A percentile compares a stretch with the other conserved stretches of the same genome.
phyloP scores from a whole-genome alignment of 2,797 vertebrate species.

The Chaenodraco wilsoni region DNA sequence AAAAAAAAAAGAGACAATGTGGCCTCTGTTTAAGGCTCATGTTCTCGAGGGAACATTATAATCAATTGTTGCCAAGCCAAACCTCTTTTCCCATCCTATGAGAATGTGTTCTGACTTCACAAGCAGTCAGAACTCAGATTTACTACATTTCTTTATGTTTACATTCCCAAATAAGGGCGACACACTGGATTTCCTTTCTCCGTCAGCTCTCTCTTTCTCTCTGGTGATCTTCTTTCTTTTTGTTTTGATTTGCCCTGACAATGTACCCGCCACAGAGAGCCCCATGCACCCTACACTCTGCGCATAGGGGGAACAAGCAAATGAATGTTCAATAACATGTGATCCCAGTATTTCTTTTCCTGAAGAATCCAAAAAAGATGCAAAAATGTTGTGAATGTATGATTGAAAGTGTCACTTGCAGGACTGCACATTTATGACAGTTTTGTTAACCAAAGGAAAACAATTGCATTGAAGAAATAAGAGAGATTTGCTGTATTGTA shows the following conservation, averaged over 20 bases:
- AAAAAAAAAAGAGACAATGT: slow-evolving; percentile 76
- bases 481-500: slow-evolving; percentile 87
- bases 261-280: slow-evolving; percentile 53
- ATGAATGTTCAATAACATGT: slow-evolving; percentile 82
- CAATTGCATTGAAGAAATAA: slow-evolving; percentile 81
- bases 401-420: slow-evolving; percentile 80
- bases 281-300: slow-evolving; percentile 53
- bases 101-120: slow-evolving; percentile 50
- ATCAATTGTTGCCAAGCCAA: slow-evolving; percentile 81
- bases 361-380: slow-evolving; percentile 73
- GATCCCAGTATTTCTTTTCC: slow-evolving; percentile 67
- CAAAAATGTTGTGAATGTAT: slow-evolving; percentile 87
- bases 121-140: slow-evolving; percentile 62
- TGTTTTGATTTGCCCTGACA: slow-evolving; percentile 48
- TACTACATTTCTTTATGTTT: slow-evolving; percentile 79
- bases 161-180: slow-evolving; percentile 82
- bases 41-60: slow-evolving; percentile 77
- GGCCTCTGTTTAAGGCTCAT: slow-evolving; percentile 80
- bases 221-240: slow-evolving; percentile 36
- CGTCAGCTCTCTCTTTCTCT: slow-evolving; percentile 59
- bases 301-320: slow-evolving; percentile 48
- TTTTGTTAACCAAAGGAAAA: slow-evolving; percentile 89
- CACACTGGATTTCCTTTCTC: slow-evolving; percentile 83
- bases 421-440: slow-evolving; percentile 86
- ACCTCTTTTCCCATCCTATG: slow-evolving; percentile 66